These are phyloP conservation scores for Eupsittula cactorum DNA, from an alignment of 2,113 vertebrate genomes.

Conservation along the genomic window DNA sequence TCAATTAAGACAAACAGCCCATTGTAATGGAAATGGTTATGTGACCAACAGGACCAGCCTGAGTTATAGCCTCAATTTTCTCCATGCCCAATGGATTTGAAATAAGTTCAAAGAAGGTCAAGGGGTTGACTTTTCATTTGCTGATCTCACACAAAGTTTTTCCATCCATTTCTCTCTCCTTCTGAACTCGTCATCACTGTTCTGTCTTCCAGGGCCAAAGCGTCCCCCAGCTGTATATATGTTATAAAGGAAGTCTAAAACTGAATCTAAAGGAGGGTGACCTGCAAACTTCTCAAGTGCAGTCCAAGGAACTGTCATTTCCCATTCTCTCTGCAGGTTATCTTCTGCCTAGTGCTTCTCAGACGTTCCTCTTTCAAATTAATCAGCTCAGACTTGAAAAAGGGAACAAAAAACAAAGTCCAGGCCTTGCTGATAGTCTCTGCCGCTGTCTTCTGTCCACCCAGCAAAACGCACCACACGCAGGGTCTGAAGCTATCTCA, in stretches of 20 bases:
- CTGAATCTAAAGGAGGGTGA: background rate
- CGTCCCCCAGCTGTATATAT: background rate
- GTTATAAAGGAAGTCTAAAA: background rate
- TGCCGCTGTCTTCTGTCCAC: no score
- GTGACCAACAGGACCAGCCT: constrained; percentile 63
- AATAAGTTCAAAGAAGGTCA: constrained; percentile 77
- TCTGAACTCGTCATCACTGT: background rate
- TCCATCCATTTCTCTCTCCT: constrained; percentile 29
- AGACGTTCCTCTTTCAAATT: background rate
- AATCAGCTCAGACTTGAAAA: background rate
- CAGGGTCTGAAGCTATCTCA: background rate
- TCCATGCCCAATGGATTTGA: constrained; percentile 67
- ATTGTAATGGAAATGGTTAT: constrained; percentile 67
- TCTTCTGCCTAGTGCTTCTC: background rate
- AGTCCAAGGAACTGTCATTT: background rate
- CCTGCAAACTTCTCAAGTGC: background rate
- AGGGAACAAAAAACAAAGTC: background rate
- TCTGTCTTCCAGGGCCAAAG: background rate
- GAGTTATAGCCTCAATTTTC: constrained; percentile 79
- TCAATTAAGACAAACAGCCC: constrained; percentile 66
- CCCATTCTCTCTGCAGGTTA: background rate
- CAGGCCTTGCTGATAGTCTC: background rate
- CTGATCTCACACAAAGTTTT: constrained; percentile 66
- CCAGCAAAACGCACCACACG: background rate
- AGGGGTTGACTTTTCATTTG: constrained; percentile 66